Evolutionary conservation across 2,888 invertebrate species (phyloP).

Genomic region (Agriopis aurantiaria): DNA sequence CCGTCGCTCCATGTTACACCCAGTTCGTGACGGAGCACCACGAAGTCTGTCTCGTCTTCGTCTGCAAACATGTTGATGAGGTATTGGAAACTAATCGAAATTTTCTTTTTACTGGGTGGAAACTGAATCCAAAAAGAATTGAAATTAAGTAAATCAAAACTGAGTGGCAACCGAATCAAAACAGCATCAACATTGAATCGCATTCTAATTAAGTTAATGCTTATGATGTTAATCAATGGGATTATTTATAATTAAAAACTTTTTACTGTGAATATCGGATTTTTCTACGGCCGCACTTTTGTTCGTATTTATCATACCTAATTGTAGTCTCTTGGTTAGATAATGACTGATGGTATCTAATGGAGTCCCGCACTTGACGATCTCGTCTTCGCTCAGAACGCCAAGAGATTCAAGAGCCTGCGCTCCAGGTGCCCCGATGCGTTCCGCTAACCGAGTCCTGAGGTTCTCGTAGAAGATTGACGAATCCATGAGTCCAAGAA

Average conservation of each 20-base stretch:
- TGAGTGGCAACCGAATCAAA: neutral
- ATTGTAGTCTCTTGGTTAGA: constrained; percentile 92
- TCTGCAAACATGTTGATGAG: constrained; percentile 54
- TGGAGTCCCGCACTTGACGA: constrained; percentile 94
- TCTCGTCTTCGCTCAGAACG: constrained; percentile 92
- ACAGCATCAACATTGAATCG: neutral
- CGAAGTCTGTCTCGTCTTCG: constrained; percentile 95
- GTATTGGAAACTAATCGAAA: neutral
- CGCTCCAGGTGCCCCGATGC: constrained; percentile 90
- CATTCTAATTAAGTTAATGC: too few relatives aligned
- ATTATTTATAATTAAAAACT: too few relatives aligned
- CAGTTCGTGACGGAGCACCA: constrained; percentile 97
- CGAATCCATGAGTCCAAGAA: constrained; percentile 93
- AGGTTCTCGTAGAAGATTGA: constrained; percentile 98
- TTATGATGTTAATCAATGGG: too few relatives aligned
- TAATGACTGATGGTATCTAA: constrained; percentile 97
- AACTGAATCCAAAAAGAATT: neutral
- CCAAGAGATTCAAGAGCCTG: constrained; percentile 95
- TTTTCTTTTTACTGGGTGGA: neutral
- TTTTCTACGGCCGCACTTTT: too few relatives aligned
- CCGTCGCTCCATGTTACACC: constrained; percentile 97
- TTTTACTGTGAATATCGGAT: too few relatives aligned
- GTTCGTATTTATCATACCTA: constrained; percentile 83
- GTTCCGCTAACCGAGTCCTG: constrained; percentile 92
- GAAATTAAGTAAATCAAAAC: neutral